Evolutionary conservation across 2,797 vertebrate species (phyloP), one percentile per base, ranked within the genome.

Genomic region (Enteromius trimaculatus): DNA sequence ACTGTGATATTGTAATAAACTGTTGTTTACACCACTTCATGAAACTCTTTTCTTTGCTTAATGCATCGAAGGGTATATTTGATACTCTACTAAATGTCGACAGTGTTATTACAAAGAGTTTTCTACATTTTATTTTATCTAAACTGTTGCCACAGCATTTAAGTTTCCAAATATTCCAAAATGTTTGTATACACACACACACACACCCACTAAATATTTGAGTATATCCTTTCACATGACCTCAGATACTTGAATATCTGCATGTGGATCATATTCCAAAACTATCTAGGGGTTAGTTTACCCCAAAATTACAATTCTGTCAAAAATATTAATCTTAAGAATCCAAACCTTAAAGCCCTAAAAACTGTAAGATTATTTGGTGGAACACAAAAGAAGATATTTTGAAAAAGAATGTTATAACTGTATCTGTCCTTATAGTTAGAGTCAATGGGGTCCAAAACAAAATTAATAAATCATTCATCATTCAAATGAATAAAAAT

Each of bases 211-310:
- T 23, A 5, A 77, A 58, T 76, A 23, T 39, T 42, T 42, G 31
- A 74, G 29, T 10, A 21, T 34, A 53, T 37, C 71, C 71, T 74
- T 74, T 74, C 29, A 77, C 74, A 77, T 77, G 74, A 77, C 53
- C 53, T 77, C 34, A 26, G 34, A 77, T 76, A 42, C 13, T 76
- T 76, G 31, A 76, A 76, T 23, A 39, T 58, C 31, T n/a, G 53
- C 53, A 55, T 75, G 6, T 77, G n/a, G 14, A 42, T 23, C 21
- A 23, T 58, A 34, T 74, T 49, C 16, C 29, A 17, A 34, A 34
- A 23, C 65, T 70, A 2, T 69, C n/a, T 16, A 70, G 0, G 9
- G 10, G 42, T 44, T 44, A 44, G 42, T 3, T 44, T 7, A 44
- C 42, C 11, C 42, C 42, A 13, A 13, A 44, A 13, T 11, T 3